phyloP scores from a whole-genome alignment of 2,888 invertebrate species.

The Megalurothrips usitatus region DNA sequence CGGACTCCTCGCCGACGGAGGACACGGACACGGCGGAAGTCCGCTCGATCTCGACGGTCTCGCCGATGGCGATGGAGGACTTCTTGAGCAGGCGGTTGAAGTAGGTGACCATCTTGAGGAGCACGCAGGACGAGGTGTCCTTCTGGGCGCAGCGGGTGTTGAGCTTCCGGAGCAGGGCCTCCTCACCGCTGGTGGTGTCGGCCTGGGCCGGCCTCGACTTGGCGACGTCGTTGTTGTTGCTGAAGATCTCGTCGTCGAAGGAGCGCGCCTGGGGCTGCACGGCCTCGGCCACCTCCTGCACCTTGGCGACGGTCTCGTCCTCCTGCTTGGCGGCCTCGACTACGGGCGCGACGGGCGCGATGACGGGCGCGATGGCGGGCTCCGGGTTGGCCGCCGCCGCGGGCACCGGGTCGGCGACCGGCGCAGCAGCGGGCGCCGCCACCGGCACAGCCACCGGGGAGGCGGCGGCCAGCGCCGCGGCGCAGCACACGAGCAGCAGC shows the following conservation, averaged over 20 bases:
- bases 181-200: conserved; percentile 50
- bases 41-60: conserved; percentile 70
- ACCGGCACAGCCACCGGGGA: conserved; percentile 5
- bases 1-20: conserved; percentile 46
- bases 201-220: conserved; percentile 1
- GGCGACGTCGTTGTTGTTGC: conserved; percentile 22
- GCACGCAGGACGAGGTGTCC: conserved; percentile 76
- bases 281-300: conserved; percentile 29
- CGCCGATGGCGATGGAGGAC: conserved; percentile 69
- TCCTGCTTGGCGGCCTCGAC: conserved; percentile 36
- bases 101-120: conserved; percentile 75
- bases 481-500: background rate
- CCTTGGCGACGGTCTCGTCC: conserved; percentile 29
- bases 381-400: background rate
- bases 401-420: background rate
- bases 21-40: conserved; percentile 45
- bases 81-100: conserved; percentile 77
- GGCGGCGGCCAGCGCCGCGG: conserved; percentile 4
- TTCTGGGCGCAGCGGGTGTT: conserved; percentile 72
- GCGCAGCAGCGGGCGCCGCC: background rate
- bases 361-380: conserved; percentile 25
- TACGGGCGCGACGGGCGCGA: conserved; percentile 30
- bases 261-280: conserved; percentile 7
- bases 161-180: conserved; percentile 66
- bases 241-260: conserved; percentile 7